A percentile compares a stretch with the other conserved stretches of the same genome.
phyloP scores from a whole-genome alignment of 1,140 invertebrate genomes.

The Meteorus sp. region DNA sequence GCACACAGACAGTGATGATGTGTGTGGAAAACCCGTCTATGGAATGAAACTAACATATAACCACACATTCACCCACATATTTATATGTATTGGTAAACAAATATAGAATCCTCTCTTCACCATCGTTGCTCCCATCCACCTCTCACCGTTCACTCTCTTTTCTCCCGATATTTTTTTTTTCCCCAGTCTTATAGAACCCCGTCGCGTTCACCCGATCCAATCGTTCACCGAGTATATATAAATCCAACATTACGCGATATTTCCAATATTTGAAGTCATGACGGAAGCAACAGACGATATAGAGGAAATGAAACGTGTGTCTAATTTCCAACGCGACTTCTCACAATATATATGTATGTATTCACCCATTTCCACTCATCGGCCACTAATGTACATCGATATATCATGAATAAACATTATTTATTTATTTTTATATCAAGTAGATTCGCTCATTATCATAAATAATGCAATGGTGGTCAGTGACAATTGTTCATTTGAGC shows the following conservation, averaged over 20 bases:
- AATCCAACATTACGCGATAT: slow-evolving; percentile 38
- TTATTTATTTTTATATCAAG: too few species aligned
- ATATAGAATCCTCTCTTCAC: too few species aligned
- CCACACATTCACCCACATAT: neutral
- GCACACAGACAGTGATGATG: neutral
- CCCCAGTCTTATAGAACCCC: slow-evolving; percentile 44
- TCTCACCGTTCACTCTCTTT: slow-evolving; percentile 10
- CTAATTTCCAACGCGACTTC: slow-evolving; percentile 52
- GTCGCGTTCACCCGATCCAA: slow-evolving; percentile 34
- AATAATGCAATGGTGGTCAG: too few species aligned
- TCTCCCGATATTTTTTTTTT: slow-evolving; percentile 34
- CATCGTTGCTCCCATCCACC: too few species aligned
- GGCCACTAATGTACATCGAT: too few species aligned
- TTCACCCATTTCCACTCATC: too few species aligned
- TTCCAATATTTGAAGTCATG: slow-evolving; percentile 55
- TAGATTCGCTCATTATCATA: too few species aligned
- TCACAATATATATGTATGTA: neutral
- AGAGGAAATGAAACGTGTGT: slow-evolving; percentile 59
- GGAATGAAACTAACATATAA: neutral
- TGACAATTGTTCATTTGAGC: too few species aligned
- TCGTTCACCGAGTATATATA: slow-evolving; percentile 47
- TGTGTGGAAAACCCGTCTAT: neutral
- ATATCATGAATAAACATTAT: too few species aligned
- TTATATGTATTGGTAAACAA: neutral
- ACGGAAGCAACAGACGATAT: slow-evolving; percentile 53